Evolutionary conservation across 2,797 vertebrate genomes (phyloP), one percentile per base, ranked within the genome.

Genomic region (Taenioides sp.): DNA sequence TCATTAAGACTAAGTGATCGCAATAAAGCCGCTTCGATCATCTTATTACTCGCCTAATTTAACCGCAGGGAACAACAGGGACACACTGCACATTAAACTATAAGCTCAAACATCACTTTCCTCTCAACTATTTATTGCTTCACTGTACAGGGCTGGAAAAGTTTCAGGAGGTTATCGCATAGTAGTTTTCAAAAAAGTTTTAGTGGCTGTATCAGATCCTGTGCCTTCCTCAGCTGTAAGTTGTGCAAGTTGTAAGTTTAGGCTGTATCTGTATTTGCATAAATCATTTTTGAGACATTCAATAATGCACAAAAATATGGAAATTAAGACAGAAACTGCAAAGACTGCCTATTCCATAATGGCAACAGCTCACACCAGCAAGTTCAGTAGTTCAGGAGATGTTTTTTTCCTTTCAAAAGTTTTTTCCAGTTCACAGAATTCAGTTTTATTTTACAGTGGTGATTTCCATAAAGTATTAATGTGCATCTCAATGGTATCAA

Each of bases 1-100:
- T 87, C 88, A 81, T 89, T 88, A 85, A 78, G 83, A 71, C 71
- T 76, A 79, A 83, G 71, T 72, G 75, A 82, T 76, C 73, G 80
- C 79, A 82, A 81, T 82, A 81, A 86, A 80, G 66, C 73, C 58
- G 59, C 80, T 79, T 80, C 7, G 49, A 87, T 86, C 74, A 83
- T 85, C 70, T 62, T 82, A 79, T 80, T 86, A 81, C 68, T 77
- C 63, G 67, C 63, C 75, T 77, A 81, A 87, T 83, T 80, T 68
- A 77, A 84, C 82, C 67, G 62, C 73, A 80, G 79, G 79, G 76
- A 86, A 80, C 76, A 84, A 76, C 25, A 68, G 54, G 47, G 77
- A 62, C 75, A 79, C 74, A 73, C 70, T 47, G 62, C 22, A 63
- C 71, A 76, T 82, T 80, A 79, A 61, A 28, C 52, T 70, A 23